Conservation (phyloP, 1,140 invertebrate genomes). For the Bombus sibiricus region DNA sequence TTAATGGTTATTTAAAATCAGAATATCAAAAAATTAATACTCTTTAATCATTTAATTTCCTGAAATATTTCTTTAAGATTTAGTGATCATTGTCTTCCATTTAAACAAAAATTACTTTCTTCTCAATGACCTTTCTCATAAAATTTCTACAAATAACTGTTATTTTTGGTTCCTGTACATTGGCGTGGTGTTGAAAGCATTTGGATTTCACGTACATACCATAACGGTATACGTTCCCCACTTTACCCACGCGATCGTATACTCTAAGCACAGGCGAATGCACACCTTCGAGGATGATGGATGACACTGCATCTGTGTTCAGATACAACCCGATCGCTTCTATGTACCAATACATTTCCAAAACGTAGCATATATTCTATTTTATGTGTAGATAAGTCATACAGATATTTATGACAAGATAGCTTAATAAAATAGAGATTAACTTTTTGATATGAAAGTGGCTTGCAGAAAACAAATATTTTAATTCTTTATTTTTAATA, state of each 20-base stretch:
- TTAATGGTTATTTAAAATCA: no score
- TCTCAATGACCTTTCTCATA: no score
- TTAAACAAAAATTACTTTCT: no score
- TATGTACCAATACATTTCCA: conserved; percentile 45
- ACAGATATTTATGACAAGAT: not conserved
- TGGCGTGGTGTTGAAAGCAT: conserved; percentile 64
- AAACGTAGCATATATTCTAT: not conserved
- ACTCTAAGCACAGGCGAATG: conserved; percentile 33
- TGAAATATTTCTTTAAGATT: no score
- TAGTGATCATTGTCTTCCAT: no score
- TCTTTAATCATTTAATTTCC: no score
- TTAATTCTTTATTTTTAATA: no score
- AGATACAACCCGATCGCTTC: conserved; percentile 13
- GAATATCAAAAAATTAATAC: no score
- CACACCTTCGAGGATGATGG: conserved; percentile 51
- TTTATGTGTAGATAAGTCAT: not conserved
- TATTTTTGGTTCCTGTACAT: conserved; percentile 7
- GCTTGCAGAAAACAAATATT: no score
- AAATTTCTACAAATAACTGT: no score
- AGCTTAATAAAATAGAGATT: no score
- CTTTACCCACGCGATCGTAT: not conserved
- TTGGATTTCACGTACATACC: conserved; percentile 65
- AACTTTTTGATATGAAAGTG: no score
- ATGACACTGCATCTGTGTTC: conserved; percentile 47
- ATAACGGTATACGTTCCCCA: conserved; percentile 44